phyloP scores from a whole-genome alignment of 2,113 vertebrate genomes.

The Callithrix jacchus region DNA sequence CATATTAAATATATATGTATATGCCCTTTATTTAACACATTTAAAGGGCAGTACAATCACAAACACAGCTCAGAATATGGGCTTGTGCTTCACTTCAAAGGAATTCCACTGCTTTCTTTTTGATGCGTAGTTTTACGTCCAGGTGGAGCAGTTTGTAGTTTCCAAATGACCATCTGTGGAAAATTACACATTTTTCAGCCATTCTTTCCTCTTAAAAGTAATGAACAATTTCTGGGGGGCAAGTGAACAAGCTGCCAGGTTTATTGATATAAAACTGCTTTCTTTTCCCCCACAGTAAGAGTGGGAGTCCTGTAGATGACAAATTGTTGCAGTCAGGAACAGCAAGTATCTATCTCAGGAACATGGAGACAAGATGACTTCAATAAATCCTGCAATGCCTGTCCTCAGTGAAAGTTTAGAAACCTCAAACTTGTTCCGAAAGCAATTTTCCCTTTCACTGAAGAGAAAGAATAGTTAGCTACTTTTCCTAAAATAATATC shows the following conservation, averaged over 20 bases:
- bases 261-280: conserved; percentile 53
- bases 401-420: conserved; percentile 22
- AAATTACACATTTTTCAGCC: neutral
- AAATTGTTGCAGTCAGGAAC: conserved; percentile 46
- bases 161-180: conserved; percentile 44
- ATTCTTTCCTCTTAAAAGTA: conserved; percentile 53
- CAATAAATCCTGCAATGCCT: conserved; percentile 40
- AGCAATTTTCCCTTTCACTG: conserved; percentile 4
- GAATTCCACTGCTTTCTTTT: conserved; percentile 4
- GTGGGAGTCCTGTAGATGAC: conserved; percentile 41
- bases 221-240: neutral
- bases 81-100: conserved; percentile 21
- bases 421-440: conserved; percentile 40
- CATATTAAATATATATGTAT: neutral
- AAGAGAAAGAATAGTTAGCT: neutral
- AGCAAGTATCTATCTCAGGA: conserved; percentile 54
- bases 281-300: neutral
- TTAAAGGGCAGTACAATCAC: neutral
- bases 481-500: neutral
- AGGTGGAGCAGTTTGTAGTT: neutral
- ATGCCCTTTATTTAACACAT: neutral
- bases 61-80: neutral
- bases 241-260: conserved; percentile 45
- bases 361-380: conserved; percentile 28
- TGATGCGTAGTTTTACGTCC: neutral